phyloP scores from a whole-genome alignment of 2,888 invertebrate genomes.

The Blastobasis adustella region DNA sequence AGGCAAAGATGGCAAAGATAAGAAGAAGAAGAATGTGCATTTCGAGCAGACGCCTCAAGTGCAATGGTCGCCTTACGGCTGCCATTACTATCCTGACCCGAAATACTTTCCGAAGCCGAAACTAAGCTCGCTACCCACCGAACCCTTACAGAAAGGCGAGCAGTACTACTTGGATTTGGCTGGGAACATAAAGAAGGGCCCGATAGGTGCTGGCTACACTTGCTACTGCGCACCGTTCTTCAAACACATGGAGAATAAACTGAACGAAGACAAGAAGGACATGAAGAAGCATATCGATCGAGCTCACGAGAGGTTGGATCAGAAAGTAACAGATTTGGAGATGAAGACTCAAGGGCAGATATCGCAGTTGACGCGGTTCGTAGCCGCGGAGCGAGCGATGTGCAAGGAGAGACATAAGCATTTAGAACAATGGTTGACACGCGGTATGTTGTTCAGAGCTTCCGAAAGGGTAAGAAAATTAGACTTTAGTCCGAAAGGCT shows the following conservation, averaged over 20 bases:
- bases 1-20: constrained; percentile 43
- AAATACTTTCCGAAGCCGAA: constrained; percentile 90
- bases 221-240: constrained; percentile 96
- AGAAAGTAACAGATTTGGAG: constrained; percentile 87
- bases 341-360: constrained; percentile 83
- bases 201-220: constrained; percentile 93
- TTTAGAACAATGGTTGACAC: constrained; percentile 80
- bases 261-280: constrained; percentile 87
- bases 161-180: constrained; percentile 96
- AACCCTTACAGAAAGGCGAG: constrained; percentile 90
- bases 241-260: constrained; percentile 87
- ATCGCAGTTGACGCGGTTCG: constrained; percentile 79
- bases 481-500: constrained; percentile 67
- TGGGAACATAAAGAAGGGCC: constrained; percentile 95
- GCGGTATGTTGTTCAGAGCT: constrained; percentile 77
- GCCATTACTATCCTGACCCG: constrained; percentile 91
- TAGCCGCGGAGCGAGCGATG: constrained; percentile 77
- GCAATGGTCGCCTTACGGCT: constrained; percentile 92
- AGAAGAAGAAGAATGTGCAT: constrained; percentile 72
- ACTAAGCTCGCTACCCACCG: constrained; percentile 88
- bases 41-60: constrained; percentile 68
- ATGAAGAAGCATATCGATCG: constrained; percentile 85
- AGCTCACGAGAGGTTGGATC: constrained; percentile 86
- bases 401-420: constrained; percentile 79
- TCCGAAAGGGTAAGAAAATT: constrained; percentile 64